Percentiles rank a stretch among this genome's conserved stretches.
Conservation (phyloP, 2,888 invertebrate species). For the Limnephilus marmoratus region DNA sequence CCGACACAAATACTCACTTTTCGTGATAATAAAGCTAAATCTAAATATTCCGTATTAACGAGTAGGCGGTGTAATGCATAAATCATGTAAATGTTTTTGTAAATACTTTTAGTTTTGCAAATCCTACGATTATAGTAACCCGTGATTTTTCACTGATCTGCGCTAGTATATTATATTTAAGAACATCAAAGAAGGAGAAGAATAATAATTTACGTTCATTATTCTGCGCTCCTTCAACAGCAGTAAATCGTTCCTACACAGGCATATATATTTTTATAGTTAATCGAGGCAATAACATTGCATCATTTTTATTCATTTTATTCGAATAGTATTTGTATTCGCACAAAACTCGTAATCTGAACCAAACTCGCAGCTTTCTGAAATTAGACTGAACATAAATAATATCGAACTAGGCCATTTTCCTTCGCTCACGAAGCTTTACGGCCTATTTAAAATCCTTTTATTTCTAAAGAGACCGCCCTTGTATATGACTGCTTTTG, state of each 20-base stretch:
- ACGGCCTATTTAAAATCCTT: constrained; percentile 55
- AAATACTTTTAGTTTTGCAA: too few species aligned
- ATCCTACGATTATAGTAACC: too few species aligned
- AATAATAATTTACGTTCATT: not conserved
- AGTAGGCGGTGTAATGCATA: too few species aligned
- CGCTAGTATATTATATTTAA: not conserved
- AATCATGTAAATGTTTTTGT: too few species aligned
- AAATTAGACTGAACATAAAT: constrained; percentile 42
- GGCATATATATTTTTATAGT: not conserved
- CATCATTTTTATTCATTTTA: constrained; percentile 2
- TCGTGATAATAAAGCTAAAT: too few species aligned
- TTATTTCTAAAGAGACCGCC: constrained; percentile 38
- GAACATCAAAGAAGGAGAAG: not conserved
- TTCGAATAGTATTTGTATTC: constrained; percentile 18
- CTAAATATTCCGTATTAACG: too few species aligned
- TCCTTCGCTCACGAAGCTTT: constrained; percentile 42
- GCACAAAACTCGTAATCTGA: constrained; percentile 14
- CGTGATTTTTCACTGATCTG: too few species aligned
- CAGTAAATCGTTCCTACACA: not conserved
- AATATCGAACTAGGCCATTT: constrained; percentile 40
- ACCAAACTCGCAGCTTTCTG: constrained; percentile 25
- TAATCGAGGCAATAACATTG: constrained; percentile 1
- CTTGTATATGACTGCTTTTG: constrained; percentile 34
- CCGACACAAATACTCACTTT: too few species aligned
- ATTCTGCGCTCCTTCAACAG: not conserved